These are phyloP conservation scores for Conopomorpha cramerella DNA, from an alignment of 1,140 invertebrate species.

Conservation along the genomic window DNA sequence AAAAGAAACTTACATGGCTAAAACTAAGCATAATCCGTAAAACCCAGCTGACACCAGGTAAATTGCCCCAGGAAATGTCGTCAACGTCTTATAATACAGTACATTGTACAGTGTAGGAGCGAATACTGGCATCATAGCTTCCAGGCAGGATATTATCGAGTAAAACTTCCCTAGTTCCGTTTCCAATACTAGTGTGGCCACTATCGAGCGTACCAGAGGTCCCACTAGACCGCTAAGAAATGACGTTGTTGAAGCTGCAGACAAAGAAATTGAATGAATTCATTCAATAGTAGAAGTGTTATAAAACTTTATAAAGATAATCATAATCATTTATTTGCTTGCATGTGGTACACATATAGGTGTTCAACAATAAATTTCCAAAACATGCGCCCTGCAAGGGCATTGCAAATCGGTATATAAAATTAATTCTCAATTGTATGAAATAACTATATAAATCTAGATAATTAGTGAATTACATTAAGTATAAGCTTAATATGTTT, in stretches of 20 bases:
- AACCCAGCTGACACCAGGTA: constrained; percentile 1
- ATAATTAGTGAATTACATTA: no score
- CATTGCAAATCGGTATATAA: no score
- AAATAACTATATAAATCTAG: no score
- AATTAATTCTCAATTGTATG: no score
- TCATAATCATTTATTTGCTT: no score
- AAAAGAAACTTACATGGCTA: constrained; percentile 4
- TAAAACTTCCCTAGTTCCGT: constrained; percentile 2
- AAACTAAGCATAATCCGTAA: constrained; percentile 1
- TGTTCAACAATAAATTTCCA: no score
- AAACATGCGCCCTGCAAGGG: no score
- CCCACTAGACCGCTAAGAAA: neutral
- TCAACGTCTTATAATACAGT: neutral
- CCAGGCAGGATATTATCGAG: constrained; percentile 2
- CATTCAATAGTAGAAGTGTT: no score
- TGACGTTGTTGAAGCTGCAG: constrained; percentile 4
- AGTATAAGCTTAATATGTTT: no score
- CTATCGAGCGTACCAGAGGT: constrained; percentile 3
- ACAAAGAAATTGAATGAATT: no score
- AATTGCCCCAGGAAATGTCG: neutral
- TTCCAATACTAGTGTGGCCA: constrained; percentile 1
- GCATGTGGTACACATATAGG: no score
- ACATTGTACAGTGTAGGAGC: constrained; percentile 2
- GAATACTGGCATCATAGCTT: constrained; percentile 1
- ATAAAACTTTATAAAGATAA: no score